Evolutionary conservation across 1,140 invertebrate genomes (phyloP), one percentile per base, ranked within the genome.

Genomic region (Carposina sasakii): DNA sequence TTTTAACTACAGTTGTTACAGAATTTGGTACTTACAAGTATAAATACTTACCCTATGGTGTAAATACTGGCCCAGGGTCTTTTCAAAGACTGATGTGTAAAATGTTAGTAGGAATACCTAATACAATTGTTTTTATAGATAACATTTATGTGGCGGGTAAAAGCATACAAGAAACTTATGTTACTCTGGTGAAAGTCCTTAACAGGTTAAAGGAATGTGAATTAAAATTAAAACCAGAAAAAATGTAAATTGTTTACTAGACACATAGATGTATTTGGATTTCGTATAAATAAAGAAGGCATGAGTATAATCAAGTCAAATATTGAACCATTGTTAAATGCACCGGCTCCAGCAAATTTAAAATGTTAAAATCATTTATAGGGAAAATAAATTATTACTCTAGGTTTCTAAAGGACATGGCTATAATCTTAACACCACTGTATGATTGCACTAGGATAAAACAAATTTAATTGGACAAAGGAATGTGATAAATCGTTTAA

Each of bases 351-450:
- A 4, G 48, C 10, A 34, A 54, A 40, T 19, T 52, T 9, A 54
- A 42, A 1, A 37, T 54, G 28, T 21, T 59, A 30, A 54, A 44
- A 28, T 59, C 52, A 17, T 59, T 59, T 26, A 23, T 59, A 30
- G 57, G 57, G 1, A 59, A 59, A 48, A 13, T 59, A 33, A 54
- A 54, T 31, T 59, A 59, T 54, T 59, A 60, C 41, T 22, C 19
- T 12, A 19, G 50, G 15, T 34, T 36, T 36, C 10, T 16, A 8
- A 36, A 22, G 16, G 13, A 48, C 10, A 22, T 22, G 36, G 36
- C 36, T n/a, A 20, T 10, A 3, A 42, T 43, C n/a, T 16, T 50
- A 3, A 28, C 21, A 12, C 48, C 48, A 1, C 20, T 50, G 19
- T 42, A 50, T 42, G 40, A 50, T 16, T 50, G 48, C 34, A 42